Conservation (phyloP, 1,140 invertebrate species). For the Pseudomyrmex dendroicus region DNA sequence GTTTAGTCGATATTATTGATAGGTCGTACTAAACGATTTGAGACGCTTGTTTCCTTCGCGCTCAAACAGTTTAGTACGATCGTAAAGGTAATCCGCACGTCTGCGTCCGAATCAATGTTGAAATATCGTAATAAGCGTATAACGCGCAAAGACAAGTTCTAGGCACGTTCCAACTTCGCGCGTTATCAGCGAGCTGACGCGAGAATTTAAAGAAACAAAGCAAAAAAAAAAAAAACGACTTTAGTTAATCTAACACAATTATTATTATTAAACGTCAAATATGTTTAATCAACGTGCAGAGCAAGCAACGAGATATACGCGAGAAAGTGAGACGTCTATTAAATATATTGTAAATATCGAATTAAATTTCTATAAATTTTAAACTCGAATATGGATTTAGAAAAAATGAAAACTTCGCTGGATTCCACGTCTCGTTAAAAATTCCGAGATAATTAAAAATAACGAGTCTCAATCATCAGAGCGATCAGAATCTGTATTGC, state of each 20-base stretch:
- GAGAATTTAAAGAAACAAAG: neutral
- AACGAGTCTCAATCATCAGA: slow-evolving; percentile 24
- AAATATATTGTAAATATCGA: neutral
- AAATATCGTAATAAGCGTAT: neutral
- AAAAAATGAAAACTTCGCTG: neutral
- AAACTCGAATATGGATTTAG: neutral
- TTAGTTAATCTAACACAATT: too few relatives aligned
- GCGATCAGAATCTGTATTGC: neutral
- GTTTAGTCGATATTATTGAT: slow-evolving; percentile 54
- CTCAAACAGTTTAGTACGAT: slow-evolving; percentile 38
- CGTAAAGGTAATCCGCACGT: slow-evolving; percentile 23
- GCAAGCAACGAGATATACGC: neutral
- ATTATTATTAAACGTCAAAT: too few relatives aligned
- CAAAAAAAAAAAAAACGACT: neutral
- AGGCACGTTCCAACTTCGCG: neutral
- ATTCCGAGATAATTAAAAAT: slow-evolving; percentile 1
- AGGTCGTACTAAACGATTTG: slow-evolving; percentile 31
- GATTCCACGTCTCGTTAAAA: slow-evolving; percentile 18
- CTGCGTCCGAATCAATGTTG: neutral
- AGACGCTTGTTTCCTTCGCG: slow-evolving; percentile 33
- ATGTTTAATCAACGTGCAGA: neutral
- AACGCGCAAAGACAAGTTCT: neutral
- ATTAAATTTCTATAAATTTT: too few relatives aligned
- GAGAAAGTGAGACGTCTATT: neutral
- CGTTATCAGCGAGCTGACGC: too few relatives aligned